Evolutionary conservation across 2,113 vertebrate species (phyloP), one percentile per base, ranked within the genome.

Genomic region (Labrus mixtus): DNA sequence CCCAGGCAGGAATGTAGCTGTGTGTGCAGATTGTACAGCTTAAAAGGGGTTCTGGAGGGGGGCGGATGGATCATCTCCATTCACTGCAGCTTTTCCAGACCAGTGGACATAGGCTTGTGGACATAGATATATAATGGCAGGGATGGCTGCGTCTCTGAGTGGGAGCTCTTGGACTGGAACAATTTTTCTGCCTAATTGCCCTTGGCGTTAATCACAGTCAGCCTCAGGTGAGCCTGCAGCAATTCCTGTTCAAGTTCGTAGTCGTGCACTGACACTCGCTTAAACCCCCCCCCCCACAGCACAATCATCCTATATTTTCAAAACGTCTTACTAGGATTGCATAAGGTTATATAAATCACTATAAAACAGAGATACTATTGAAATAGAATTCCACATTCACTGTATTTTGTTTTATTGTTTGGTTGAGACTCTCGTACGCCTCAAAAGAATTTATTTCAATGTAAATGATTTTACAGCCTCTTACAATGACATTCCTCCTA

Each of bases 51-150:
- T 89, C 78, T 80, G 68, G 72, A 81, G 36, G 59, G 79, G 82
- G 54, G 51, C 15, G 43, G 53, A 63, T 1, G 55, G 83, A 87
- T 88, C 80, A 87, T 89, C 89, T 86, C 84, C 90, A 86, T 88
- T 90, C 86, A 86, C 84, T 72, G 66, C 85, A 91, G 88, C 82
- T 92, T 90, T 89, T 92, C 90, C 87, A 87, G 67, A 72, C 74
- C 81, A 89, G 58, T 90, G 83, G 88, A 78, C 82, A 76, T 73
- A 55, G 84, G 76, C 58, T 65, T 78, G 81, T 87, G 87, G 78
- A 87, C 71, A 43, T 69, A 81, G 78, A 85, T 76, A 41, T 81
- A 89, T 78, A 76, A 80, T 81, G 78, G 86, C 84, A 82, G 83
- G 68, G 76, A 61, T 89, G 85, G 78, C 81, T 86, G 87, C 54